Evolutionary conservation across 1,140 invertebrate species (phyloP), one percentile per base, ranked within the genome.

Genomic region (Melanaphis sacchari): DNA sequence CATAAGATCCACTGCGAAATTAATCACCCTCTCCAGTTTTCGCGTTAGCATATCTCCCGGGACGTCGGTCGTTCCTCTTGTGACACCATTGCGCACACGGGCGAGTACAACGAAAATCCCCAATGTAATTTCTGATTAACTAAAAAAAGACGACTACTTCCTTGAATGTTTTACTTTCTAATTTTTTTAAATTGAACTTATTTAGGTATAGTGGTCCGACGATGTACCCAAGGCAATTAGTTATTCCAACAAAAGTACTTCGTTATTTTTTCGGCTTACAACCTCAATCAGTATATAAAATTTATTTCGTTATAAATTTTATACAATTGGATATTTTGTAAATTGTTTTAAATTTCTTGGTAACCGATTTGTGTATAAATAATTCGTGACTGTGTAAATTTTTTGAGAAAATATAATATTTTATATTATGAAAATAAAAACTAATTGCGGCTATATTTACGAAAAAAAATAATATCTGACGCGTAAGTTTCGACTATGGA

Each of bases 51-150:
- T 93, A 93, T 93, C 91, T 93, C 91, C 7, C 81, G 91, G 91
- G 91, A 93, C 91, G 91, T 84, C 91, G 91, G 91, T 22, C 22
- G 76, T 84, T 84, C 46, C 91, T 93, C 91, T 84, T 85, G 91
- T 84, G 91, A 93, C 91, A 93, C 76, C 36, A 31, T 31, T 36
- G 46, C 66, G 76, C 15, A 31, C 90, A 22, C 81, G 31, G 15
- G 40, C 31, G 54, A n/a, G 31, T 38, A 38, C 46, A 36, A 46
- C 24, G 76, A 93, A 93, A 93, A 93, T 93, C 91, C 81, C 91
- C 91, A 93, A 93, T 84, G 81, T 93, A 93, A 93, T 93, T 93
- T 93, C 91, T 93, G 91, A 93, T 93, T 93, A 93, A 93, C 66
- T 85, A 85, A 93, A 93, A 91, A 92, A 93, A 92, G 36, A 81